Evolutionary conservation across 2,888 invertebrate species (phyloP).

Genomic region (Schrankia costaestrigalis): DNA sequence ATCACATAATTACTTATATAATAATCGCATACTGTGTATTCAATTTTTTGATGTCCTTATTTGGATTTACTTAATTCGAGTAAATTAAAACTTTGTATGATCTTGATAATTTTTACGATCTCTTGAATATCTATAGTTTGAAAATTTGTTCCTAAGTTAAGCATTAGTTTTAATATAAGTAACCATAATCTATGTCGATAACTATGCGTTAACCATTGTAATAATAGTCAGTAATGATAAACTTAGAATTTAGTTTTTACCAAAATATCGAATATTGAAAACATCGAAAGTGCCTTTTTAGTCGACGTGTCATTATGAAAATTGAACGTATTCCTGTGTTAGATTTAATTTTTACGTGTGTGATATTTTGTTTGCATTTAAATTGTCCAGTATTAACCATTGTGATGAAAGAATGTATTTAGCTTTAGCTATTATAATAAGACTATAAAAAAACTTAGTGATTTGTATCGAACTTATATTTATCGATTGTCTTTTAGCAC

Average conservation of each 20-base stretch:
- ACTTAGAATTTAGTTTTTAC: not conserved
- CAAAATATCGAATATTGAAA: not conserved
- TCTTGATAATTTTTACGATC: no score
- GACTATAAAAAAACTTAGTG: slow-evolving; percentile 8
- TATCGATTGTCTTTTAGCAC: slow-evolving; percentile 11
- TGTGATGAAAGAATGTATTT: slow-evolving; percentile 32
- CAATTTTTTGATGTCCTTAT: no score
- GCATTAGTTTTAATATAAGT: not conserved
- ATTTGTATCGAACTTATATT: slow-evolving; percentile 1
- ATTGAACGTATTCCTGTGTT: slow-evolving; percentile 15
- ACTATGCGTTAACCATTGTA: not conserved
- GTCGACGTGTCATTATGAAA: slow-evolving; percentile 31
- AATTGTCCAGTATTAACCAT: slow-evolving; percentile 59
- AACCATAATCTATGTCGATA: not conserved
- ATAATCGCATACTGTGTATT: no score
- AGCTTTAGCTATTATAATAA: slow-evolving; percentile 7
- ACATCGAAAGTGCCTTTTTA: slow-evolving; percentile 34
- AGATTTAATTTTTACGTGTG: slow-evolving; percentile 29
- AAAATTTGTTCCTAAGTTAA: slow-evolving; percentile 13
- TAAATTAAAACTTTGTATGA: no score
- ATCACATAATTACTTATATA: no score
- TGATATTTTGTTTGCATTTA: slow-evolving; percentile 51
- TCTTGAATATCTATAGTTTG: slow-evolving; percentile 2
- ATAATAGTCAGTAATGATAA: not conserved
- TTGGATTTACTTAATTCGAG: no score